Evolutionary conservation across 1,140 invertebrate species (phyloP).

Genomic region (Drosophila subobscura): DNA sequence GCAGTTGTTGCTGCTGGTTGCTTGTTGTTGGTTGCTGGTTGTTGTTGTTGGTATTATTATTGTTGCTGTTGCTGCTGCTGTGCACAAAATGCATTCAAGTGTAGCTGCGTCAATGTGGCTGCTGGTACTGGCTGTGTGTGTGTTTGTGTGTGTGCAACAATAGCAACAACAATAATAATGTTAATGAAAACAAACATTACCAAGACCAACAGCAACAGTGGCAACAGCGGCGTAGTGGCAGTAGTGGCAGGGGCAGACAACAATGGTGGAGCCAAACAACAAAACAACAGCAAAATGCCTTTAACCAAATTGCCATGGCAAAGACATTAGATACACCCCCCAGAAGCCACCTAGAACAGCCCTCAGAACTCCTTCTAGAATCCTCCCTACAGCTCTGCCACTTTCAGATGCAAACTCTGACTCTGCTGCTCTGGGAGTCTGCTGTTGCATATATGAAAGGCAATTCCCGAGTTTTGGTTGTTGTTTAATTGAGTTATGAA

Average conservation of each 20-base stretch:
- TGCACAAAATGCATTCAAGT: slow-evolving; percentile 63
- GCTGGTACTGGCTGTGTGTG: slow-evolving; percentile 7
- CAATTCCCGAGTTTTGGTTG: slow-evolving; percentile 24
- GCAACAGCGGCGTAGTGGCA: slow-evolving; percentile 15
- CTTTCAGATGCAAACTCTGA: slow-evolving; percentile 15
- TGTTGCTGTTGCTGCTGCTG: slow-evolving; percentile 21
- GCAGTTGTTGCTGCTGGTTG: slow-evolving; percentile 37
- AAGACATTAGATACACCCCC: slow-evolving; percentile 29
- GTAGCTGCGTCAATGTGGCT: slow-evolving; percentile 47
- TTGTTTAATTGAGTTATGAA: slow-evolving; percentile 42
- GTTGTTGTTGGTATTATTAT: slow-evolving; percentile 20
- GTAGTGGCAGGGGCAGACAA: slow-evolving; percentile 15
- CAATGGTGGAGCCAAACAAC: slow-evolving; percentile 26
- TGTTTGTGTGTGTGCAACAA: slow-evolving; percentile 32
- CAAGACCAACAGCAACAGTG: slow-evolving; percentile 25
- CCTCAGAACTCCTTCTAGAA: too few species aligned
- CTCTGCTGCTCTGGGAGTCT: background rate
- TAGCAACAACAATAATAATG: slow-evolving; percentile 68
- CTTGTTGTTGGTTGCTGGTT: slow-evolving; percentile 39
- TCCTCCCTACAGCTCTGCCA: background rate
- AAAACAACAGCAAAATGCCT: slow-evolving; percentile 42
- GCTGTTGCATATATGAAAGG: slow-evolving; percentile 40
- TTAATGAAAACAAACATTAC: slow-evolving; percentile 73
- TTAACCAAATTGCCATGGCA: slow-evolving; percentile 53
- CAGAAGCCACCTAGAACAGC: too few species aligned